Base-by-base conservation (phyloP, 2,888 invertebrate genomes). In the Phaonia tiefii region DNA sequence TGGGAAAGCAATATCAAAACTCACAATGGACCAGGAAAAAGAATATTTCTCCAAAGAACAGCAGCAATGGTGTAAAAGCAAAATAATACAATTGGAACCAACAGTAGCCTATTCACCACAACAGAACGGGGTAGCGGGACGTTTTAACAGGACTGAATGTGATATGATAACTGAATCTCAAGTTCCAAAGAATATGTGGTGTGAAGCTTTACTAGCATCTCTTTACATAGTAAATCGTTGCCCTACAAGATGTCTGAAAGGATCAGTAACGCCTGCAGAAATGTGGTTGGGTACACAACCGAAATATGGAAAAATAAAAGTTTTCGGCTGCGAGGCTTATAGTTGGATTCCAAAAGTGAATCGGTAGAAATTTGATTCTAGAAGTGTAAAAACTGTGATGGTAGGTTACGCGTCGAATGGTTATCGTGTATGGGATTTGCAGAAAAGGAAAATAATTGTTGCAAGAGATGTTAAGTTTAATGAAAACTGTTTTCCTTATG, bases 11-110 rank as follows among this genome's bases (percentile, higher is more conserved):
- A 63, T 46, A 17, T 65, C 65, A 65, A 65, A 42, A 5, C 20
- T 65, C 3, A 65, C 65, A n/a, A 65, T n/a, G 13, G 65, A 65
- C 7, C 65, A 65, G 17, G 65, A 25, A 8, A 44, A 13, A 25
- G 44, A 65, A 20, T 63, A 63, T 39, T 39, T 63, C 13, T 42
- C 20, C 0, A 63, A 63, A 20, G 60, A 37, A 20, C 39, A 42
- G 20, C 17, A 44, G 2, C 2, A 44, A 44, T 44, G 42, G 42
- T 44, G 8, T 31, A 31, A 31, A 31, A 31, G 31, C 8, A 31
- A 44, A 13, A 13, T 5, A 2, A 44, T 44, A 44, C 42, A 44
- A 11, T 13, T 44, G 13, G 13, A 44, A 13, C 42, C 42, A 44
- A 44, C 42, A 13, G 42, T 44, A 13, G 42, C 42, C n/a, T 44